Evolutionary conservation across 2,113 vertebrate genomes (phyloP).

Genomic region (Etia nguti): DNA sequence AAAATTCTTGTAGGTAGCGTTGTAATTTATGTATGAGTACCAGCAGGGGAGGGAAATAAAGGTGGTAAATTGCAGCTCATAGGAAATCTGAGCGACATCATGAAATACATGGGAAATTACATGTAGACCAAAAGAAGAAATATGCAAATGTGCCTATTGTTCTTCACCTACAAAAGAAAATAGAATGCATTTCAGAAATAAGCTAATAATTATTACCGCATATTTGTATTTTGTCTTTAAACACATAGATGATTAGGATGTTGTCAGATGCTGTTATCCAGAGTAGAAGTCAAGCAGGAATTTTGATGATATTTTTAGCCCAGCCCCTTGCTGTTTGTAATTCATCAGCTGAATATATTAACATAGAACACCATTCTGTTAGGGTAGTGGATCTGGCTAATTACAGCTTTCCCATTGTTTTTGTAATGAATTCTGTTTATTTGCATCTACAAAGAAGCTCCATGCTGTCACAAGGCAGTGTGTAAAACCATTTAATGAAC

Average conservation of each 20-base stretch:
- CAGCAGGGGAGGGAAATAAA: not conserved
- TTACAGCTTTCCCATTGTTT: slow-evolving; percentile 48
- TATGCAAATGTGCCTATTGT: not conserved
- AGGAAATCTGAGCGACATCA: not conserved
- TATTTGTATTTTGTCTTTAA: not conserved
- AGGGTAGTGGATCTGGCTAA: slow-evolving; percentile 26
- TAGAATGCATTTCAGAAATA: not conserved
- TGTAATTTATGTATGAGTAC: slow-evolving; percentile 9
- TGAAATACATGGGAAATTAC: not conserved
- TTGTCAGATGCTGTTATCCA: not conserved
- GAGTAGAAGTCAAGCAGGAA: not conserved
- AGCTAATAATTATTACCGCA: not conserved
- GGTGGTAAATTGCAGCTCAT: not conserved
- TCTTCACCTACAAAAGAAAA: not conserved
- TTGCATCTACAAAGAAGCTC: slow-evolving; percentile 30
- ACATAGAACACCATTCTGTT: not conserved
- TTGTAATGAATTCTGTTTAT: slow-evolving; percentile 55
- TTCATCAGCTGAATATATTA: slow-evolving; percentile 30
- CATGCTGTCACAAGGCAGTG: not conserved
- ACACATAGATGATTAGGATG: not conserved
- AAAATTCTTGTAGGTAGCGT: not conserved
- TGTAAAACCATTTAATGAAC: slow-evolving; percentile 45
- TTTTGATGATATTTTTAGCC: not conserved
- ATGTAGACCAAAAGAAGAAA: not conserved
- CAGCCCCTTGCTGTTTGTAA: slow-evolving; percentile 13